Conservation (phyloP, 92 coral and sea anemone species). For the Umimayanthus chanpuru region DNA sequence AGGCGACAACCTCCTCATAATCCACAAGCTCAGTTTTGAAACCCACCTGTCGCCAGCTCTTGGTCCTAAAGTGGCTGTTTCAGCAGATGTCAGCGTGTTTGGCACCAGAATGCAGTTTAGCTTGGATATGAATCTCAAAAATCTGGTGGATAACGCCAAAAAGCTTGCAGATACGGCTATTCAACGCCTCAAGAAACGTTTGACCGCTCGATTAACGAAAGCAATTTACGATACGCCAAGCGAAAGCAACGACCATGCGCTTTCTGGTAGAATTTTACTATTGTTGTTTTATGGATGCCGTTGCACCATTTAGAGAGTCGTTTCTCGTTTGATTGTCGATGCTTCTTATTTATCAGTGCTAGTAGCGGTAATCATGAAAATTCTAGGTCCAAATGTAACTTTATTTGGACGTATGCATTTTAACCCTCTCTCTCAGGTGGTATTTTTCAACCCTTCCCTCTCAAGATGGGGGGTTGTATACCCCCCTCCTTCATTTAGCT, state of each 20-base stretch:
- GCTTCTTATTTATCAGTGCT: too few species aligned
- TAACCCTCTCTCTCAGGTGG: too few species aligned
- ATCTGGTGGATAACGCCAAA: constrained; percentile 63
- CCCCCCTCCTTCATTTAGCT: too few species aligned
- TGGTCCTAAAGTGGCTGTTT: constrained; percentile 56
- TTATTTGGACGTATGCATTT: not conserved
- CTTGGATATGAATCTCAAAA: constrained; percentile 73
- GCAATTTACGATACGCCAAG: constrained; percentile 71
- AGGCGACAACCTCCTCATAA: constrained; percentile 58
- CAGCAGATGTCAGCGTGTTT: constrained; percentile 72
- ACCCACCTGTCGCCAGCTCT: constrained; percentile 68
- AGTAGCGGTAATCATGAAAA: not conserved
- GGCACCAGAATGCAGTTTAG: constrained; percentile 67
- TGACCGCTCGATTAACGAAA: constrained; percentile 66
- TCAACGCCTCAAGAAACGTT: constrained; percentile 60
- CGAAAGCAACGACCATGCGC: constrained; percentile 66
- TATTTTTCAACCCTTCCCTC: too few species aligned
- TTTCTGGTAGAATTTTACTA: constrained; percentile 59
- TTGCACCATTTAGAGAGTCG: not conserved
- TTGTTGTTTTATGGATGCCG: not conserved
- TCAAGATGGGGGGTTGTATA: too few species aligned
- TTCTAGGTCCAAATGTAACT: too few species aligned
- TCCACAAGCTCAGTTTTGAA: constrained; percentile 66
- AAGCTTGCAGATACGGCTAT: constrained; percentile 67
- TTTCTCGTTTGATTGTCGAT: too few species aligned